Base-by-base conservation (phyloP, 1,140 invertebrate species). In the Andrena cerasifolii region DNA sequence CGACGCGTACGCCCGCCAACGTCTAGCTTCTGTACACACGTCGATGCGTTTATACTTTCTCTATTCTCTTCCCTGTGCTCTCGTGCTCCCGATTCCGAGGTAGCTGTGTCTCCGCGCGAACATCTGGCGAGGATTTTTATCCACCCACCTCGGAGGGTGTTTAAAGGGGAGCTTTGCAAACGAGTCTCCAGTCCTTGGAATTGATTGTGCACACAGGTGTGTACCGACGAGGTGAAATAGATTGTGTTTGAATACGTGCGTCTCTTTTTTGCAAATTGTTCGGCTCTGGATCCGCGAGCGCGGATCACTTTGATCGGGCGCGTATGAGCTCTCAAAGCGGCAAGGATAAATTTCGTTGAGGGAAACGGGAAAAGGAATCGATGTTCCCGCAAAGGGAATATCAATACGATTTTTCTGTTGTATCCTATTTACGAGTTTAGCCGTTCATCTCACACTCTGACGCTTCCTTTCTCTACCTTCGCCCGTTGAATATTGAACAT, bases 1-100 rank as follows among this genome's bases (percentile, higher is more conserved):
- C 78, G 82, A 77, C 56, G 76, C 81, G 56, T 83, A 33, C 61
- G 18, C 61, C 77, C 45, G 63, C 54, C 53, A 40, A 18, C 62
- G 36, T 12, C 36, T 61, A n/a, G 65, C 54, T 45, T 21, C 7
- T 49, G 2, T 65, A 79, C 10, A 36, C 61, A 3, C 31, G 43
- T 47, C 56, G 10, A 63, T 54, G 56, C 49, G 43, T 43, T 63
- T 74, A 47, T 73, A 63, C 59, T 40, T 58, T 53, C 21, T 18
- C 3, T 18, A 10, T 14, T 1, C 24, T 0, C 3, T 6, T 1
- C 8, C 21, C 33, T 12, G 70, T 70, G 5, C 5, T n/a, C 18
- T n/a, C n/a, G n/a, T n/a, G 8, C 33, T 51, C 36, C 31, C 24
- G 54, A 10, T 33, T 51, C 7, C 3, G 36, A 40, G 36, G 36